Conservation (phyloP, 2,797 vertebrate species). For the Muscicapa comitata region DNA sequence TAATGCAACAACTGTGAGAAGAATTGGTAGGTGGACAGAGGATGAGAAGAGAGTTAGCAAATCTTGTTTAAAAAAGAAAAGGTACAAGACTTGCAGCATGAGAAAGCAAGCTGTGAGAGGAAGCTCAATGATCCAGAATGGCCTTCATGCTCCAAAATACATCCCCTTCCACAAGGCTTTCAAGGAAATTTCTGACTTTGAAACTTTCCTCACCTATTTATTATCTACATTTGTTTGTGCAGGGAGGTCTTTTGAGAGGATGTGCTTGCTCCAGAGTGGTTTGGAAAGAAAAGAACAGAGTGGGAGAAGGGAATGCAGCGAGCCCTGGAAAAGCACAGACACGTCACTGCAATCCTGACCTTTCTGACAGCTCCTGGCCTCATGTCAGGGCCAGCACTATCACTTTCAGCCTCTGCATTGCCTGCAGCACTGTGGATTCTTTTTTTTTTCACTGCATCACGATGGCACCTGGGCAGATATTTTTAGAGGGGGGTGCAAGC, state of each 20-base stretch:
- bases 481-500: background rate
- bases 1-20: background rate
- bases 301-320: background rate
- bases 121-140: background rate
- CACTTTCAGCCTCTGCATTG: background rate
- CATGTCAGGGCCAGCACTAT: background rate
- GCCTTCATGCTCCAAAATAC: background rate
- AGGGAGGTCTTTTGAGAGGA: background rate
- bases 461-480: background rate
- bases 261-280: background rate
- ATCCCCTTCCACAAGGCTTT: background rate
- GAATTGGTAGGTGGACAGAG: background rate
- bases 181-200: background rate
- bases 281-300: background rate
- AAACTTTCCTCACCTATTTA: background rate
- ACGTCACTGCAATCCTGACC: background rate
- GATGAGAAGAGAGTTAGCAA: background rate
- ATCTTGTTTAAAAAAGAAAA: background rate
- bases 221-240: background rate
- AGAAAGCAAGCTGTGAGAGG: background rate
- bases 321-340: background rate
- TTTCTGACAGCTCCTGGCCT: background rate
- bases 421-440: background rate
- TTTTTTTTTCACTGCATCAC: background rate
- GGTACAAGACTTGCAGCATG: background rate